Conservation (phyloP, 2,888 invertebrate genomes). For the Stenichneumon culpator region DNA sequence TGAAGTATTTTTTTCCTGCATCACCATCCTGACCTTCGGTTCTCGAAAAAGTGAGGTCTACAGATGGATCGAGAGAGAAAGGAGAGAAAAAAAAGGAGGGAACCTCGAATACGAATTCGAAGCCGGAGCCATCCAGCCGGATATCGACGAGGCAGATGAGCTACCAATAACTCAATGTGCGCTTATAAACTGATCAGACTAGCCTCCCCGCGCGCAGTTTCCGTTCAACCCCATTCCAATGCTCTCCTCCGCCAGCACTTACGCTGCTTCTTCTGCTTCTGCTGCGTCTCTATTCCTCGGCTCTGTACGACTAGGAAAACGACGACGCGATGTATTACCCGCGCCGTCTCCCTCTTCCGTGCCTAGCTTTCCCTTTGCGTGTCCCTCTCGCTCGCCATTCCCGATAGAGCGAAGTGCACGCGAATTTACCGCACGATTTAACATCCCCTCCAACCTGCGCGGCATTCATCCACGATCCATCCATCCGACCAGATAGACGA, state of each 20-base stretch:
- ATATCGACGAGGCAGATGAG: constrained; percentile 82
- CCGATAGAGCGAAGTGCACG: constrained; percentile 79
- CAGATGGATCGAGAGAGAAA: constrained; percentile 22
- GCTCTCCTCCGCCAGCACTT: constrained; percentile 72
- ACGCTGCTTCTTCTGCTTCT: constrained; percentile 58
- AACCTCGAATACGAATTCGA: constrained; percentile 66
- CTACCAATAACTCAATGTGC: constrained; percentile 83
- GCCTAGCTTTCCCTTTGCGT: constrained; percentile 6
- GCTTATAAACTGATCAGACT: constrained; percentile 83
- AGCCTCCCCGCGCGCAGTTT: constrained; percentile 64
- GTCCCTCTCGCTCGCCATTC: not conserved
- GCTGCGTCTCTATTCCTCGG: constrained; percentile 22
- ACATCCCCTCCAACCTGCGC: constrained; percentile 76
- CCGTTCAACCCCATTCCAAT: constrained; percentile 73
- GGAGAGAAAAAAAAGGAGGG: constrained; percentile 40
- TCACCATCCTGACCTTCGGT: constrained; percentile 37
- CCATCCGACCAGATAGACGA: constrained; percentile 61
- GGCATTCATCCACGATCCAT: constrained; percentile 75
- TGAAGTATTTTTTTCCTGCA: constrained; percentile 6
- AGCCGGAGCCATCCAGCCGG: constrained; percentile 78
- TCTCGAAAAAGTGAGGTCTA: constrained; percentile 24
- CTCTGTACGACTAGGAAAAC: constrained; percentile 52
- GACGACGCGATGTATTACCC: constrained; percentile 76
- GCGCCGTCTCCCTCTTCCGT: not conserved
- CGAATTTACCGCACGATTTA: constrained; percentile 83